Base-by-base conservation (phyloP, 2,888 invertebrate genomes). In the Protonemura montana region DNA sequence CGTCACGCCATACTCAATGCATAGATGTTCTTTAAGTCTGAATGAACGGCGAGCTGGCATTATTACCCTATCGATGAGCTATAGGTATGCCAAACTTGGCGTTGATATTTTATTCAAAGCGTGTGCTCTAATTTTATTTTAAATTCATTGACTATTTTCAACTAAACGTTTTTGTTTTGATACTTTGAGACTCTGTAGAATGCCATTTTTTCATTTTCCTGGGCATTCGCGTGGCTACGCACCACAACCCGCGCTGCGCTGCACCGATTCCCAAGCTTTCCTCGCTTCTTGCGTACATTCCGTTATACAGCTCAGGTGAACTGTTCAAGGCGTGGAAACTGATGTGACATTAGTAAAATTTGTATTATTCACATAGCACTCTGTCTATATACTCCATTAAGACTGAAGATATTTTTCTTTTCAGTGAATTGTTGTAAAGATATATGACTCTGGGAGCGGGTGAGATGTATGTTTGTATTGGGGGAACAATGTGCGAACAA, bases 401-500 rank as follows among this genome's bases (percentile, higher is more conserved):
- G 59, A 59, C 59, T 59, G 59, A 59, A 59, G 59, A 59, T 59
- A 59, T 59, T 59, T 13, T 59, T 59, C 59, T 59, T 59, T 59
- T 59, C 59, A 59, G 21, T 10, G 59, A 59, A 59, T 59, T 59
- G 59, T 59, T 59, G 59, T 59, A 59, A 21, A 59, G 59, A 59
- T 59, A 59, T 59, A 59, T 59, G 59, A 59, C 59, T 59, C 21
- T 59, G 21, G 16, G 59, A 59, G 59, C 59, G 59, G 59, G 59
- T 28, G 27, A 84, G 35, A 41, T 42, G 82, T 83, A 76, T 84
- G 84, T 84, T 84, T 84, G 84, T 76, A 42, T 84, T 84, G 27
- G 21, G n/a, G 25, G 59, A 84, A 84, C 84, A 84, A 84, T 84
- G n/a, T 29, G 59, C 83, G 83, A 83, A 83, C 83, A 83, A 83